Conservation (phyloP, 2,797 vertebrate species). For the Acropternis orthonyx region DNA sequence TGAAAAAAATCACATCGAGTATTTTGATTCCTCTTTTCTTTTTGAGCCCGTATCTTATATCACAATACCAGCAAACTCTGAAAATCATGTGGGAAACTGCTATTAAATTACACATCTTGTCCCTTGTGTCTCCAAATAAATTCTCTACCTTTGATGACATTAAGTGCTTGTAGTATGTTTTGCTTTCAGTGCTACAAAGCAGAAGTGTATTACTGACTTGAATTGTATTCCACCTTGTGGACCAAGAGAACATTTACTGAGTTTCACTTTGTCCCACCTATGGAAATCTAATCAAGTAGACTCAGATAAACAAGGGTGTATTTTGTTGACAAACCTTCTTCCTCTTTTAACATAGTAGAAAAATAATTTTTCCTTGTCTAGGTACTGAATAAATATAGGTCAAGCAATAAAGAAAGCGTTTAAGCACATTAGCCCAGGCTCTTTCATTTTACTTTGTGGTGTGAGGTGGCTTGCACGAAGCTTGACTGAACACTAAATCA, state of each 20-base stretch:
- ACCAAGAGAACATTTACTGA: background rate
- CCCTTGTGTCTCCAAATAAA: background rate
- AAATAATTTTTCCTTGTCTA: background rate
- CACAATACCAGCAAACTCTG: background rate
- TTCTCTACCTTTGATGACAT: background rate
- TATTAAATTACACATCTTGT: background rate
- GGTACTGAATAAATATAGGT: background rate
- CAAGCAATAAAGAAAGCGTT: background rate
- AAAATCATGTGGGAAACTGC: background rate
- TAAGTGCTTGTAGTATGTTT: background rate
- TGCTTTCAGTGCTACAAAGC: background rate
- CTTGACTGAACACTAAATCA: background rate
- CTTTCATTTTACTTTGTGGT: background rate
- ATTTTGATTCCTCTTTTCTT: background rate
- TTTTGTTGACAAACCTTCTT: background rate
- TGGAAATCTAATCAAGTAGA: background rate
- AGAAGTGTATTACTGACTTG: background rate
- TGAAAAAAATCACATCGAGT: background rate
- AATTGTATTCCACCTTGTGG: conserved; percentile 45
- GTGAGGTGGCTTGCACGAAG: background rate
- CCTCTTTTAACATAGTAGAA: background rate
- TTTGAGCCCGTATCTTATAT: background rate
- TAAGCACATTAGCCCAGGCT: background rate
- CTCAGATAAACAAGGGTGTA: background rate
- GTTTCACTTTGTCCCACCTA: background rate